Base-by-base conservation (phyloP, 2,113 vertebrate species). In the Urocitellus parryii region DNA sequence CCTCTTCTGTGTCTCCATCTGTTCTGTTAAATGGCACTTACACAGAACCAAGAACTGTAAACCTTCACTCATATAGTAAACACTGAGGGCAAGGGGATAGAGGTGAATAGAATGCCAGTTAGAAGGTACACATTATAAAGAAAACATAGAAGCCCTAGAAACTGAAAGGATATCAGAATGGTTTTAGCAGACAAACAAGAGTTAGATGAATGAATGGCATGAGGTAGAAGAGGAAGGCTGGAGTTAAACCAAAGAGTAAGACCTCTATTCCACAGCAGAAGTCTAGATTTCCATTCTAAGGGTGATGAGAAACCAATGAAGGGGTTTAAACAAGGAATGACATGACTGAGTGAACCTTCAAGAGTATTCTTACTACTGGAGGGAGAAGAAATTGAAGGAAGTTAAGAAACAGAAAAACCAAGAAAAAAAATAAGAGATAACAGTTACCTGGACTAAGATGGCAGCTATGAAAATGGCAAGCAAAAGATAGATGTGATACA, bases 11-110 rank as follows among this genome's bases (percentile, higher is more conserved):
- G 25, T 63, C 39, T 88, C 58, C 22, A 14, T 72, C 45, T 90
- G 72, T 34, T 51, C 70, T 53, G 86, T 92, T 87, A 92, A 51
- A 20, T 51, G 88, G 42, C 29, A 89, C 83, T n/a, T 63, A 74
- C 10, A 83, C 5, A 87, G 68, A 93, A 78, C 34, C 51, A 77
- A 61, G 45, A 86, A 76, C 25, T 63, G 20, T 42, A 63, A 39
- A 77, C 9, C 29, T 78, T 63, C 70, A 67, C 12, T 42, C 53
- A n/a, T 3, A 63, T 8, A 12, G 56, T 53, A 68, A 48, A 51
- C 29, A 39, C 51, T 29, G 16, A 9, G 2, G 6, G 29, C 5
- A n/a, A 56, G 5, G 48, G n/a, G 1, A 74, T 29, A 39, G 29
- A 86, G 18, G n/a, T 63, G 56, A 70, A 16, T 24, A 8, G n/a